phyloP scores from a whole-genome alignment of 2,797 vertebrate genomes.

The Cephalopachus bancanus region DNA sequence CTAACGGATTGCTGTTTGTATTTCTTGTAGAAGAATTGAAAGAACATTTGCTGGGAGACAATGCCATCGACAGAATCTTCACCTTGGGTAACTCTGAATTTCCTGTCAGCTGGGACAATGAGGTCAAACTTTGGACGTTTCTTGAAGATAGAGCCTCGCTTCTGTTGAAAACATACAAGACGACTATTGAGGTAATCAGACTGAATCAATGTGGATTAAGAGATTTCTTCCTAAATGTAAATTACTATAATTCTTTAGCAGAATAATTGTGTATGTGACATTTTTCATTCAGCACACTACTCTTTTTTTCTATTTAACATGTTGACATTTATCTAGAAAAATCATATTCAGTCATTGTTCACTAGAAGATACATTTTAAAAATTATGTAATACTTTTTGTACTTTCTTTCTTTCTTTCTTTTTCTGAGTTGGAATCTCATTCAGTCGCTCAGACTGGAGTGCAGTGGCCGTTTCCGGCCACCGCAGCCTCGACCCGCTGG shows the following conservation, averaged over 20 bases:
- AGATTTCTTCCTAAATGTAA: background rate
- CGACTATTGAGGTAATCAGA: conserved; percentile 93
- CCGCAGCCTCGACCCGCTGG: no score
- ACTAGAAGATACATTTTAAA: background rate
- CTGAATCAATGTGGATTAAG: background rate
- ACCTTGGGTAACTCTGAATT: conserved; percentile 97
- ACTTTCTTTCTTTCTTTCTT: background rate
- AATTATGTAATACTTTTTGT: background rate
- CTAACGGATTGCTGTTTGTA: conserved; percentile 79
- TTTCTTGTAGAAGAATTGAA: conserved; percentile 95
- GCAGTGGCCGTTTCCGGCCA: no score
- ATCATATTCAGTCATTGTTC: background rate
- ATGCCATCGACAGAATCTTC: conserved; percentile 97
- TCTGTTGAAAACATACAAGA: conserved; percentile 97
- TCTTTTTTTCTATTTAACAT: background rate
- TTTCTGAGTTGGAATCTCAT: no score
- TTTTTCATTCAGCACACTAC: background rate
- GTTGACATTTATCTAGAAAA: background rate
- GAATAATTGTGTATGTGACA: background rate
- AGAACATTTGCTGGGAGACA: conserved; percentile 95
- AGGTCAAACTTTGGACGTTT: conserved; percentile 99
- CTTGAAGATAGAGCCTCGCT: conserved; percentile 97
- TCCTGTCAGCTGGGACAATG: conserved; percentile 99
- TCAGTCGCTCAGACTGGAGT: no score
- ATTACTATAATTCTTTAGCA: background rate